Base-by-base conservation (phyloP, 2,888 invertebrate species). In the Neoscelio sp. region DNA sequence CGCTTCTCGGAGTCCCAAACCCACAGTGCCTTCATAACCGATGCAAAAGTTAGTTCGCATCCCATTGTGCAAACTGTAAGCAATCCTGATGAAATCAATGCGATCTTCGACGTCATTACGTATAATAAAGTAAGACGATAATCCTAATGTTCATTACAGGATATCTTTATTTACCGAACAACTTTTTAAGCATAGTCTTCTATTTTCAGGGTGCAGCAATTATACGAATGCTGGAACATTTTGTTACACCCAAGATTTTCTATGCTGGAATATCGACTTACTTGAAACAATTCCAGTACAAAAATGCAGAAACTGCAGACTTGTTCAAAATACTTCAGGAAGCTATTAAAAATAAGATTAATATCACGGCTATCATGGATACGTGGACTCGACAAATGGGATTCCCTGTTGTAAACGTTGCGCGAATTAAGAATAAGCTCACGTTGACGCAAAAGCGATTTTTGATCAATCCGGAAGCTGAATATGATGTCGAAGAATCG, bases 351-450 rank as follows among this genome's bases (percentile, higher is more conserved):
- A 90, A 89, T 8, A 89, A 91, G 62, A 91, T 94, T 2, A 92
- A 92, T 86, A 87, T 94, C 2, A 91, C 90, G 84, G 92, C 89
- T 35, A 93, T 96, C 73, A 96, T 98, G 96, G 94, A 96, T 85
- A 97, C 97, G 0, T 98, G 97, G 96, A 97, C 96, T 0, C 92
- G 93, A 38, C 97, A 98, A 90, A 96, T 95, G 95, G 98, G 98
- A 0, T 95, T 94, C 85, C 98, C 98, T 0, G 92, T 97, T 0
- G 91, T 98, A 1, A 92, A 91, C 0, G 94, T 96, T 0, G 88
- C 86, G 0, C 87, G 85, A 62, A 91, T 89, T 58, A 87, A 85
- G 70, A 91, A 88, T 4, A 91, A 92, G 33, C 94, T 92, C 78
- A 91, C 91, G 2, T 90, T 97, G 2, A 94, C 93, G 0, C 98